phyloP scores from a whole-genome alignment of 2,888 invertebrate genomes.

The Drosophila mercatorum region DNA sequence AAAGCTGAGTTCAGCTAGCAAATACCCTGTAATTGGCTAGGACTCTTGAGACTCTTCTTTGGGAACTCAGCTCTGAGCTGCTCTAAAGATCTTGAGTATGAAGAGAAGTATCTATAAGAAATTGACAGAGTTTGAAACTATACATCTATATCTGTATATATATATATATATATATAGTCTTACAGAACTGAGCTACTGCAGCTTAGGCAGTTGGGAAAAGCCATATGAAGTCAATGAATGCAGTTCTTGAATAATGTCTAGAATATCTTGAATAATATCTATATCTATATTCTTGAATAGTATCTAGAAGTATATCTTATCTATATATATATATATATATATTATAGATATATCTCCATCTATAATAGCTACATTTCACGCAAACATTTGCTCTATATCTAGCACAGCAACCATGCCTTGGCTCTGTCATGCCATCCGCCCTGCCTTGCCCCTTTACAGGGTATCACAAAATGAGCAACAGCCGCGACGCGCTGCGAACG shows the following conservation, averaged over 20 bases:
- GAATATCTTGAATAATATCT: too few relatives aligned
- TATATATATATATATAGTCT: background rate
- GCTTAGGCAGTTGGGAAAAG: background rate
- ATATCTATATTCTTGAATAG: too few relatives aligned
- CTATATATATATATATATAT: background rate
- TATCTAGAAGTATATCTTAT: too few relatives aligned
- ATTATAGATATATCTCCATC: background rate
- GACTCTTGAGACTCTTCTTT: too few relatives aligned
- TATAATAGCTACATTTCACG: background rate
- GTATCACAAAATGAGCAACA: conserved; percentile 55
- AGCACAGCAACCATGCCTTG: background rate
- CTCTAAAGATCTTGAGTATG: background rate
- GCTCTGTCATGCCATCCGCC: background rate
- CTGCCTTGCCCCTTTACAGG: conserved; percentile 8
- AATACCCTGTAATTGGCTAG: conserved; percentile 15
- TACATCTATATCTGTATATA: background rate
- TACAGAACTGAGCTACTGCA: background rate
- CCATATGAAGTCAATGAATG: background rate
- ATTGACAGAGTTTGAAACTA: too few relatives aligned
- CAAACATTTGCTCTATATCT: background rate
- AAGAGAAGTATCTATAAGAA: too few relatives aligned
- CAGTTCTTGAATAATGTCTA: too few relatives aligned
- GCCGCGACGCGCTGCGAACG: conserved; percentile 51
- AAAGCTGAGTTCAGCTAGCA: background rate
- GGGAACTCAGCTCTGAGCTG: too few relatives aligned